Evolutionary conservation across 2,113 vertebrate species (phyloP), one percentile per base, ranked within the genome.

Genomic region (Oncorhynchus masou): DNA sequence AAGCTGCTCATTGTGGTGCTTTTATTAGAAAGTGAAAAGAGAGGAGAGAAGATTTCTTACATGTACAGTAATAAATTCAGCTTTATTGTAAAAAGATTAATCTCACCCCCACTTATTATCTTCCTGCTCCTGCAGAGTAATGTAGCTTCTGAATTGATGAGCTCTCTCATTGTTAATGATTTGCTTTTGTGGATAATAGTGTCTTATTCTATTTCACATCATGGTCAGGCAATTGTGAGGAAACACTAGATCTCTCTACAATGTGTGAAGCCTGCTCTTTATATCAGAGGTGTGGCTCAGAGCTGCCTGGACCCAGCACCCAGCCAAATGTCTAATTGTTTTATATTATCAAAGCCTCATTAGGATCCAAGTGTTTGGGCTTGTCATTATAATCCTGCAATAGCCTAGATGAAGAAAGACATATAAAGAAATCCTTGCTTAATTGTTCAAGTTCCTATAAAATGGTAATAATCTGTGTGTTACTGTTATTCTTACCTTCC

Each of bases 161-260:
- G 81, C 78, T 85, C 67, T 73, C 77, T 84, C 73, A 60, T 82
- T 89, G 87, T 85, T 92, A 90, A 91, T 86, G 82, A 87, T 86
- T 86, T 85, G 75, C 87, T 80, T 90, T 88, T 87, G 82, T 81
- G 83, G 77, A 80, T 88, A 87, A 88, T 90, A 69, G 83, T 79
- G 64, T 86, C 83, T 87, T 71, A 65, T 88, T 88, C 78, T 74
- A 62, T 87, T 89, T 83, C 78, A 82, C 82, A 72, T 54, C 16
- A 19, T 34, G 22, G 74, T 31, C 57, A 22, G 48, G 66, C 74
- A 81, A 79, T 77, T 83, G 79, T 79, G 77, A 60, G 20, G 68
- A 84, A 71, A 83, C 15, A 39, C 31, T n/a, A 51, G 82, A 79
- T 88, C 73, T 84, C 86, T 88, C 88, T 78, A 83, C 88, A 54